Evolutionary conservation across 2,797 vertebrate species (phyloP), one percentile per base, ranked within the genome.

Genomic region (Momotus momota): DNA sequence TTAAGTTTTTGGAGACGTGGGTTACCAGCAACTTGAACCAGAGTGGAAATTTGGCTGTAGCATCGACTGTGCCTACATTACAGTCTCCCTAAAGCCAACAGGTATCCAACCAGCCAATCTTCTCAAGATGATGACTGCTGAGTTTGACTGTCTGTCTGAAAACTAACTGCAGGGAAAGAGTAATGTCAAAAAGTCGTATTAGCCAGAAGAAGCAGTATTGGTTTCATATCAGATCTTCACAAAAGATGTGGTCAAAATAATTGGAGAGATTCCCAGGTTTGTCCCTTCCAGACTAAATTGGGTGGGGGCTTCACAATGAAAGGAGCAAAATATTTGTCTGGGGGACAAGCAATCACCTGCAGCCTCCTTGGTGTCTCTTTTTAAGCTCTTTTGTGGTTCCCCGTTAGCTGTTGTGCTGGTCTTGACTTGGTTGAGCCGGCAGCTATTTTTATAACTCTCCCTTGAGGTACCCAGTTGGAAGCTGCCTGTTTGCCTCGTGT

Each of bases 391-490:
- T 17, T 86, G 45, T 65, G 60, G 10, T 8, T 80, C n/a, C 33
- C 26, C 45, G 43, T 49, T 84, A 80, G 66, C 45, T 91, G 3
- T 41, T 79, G 58, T 88, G 69, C 40, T 43, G 25, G 66, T 79
- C 49, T 89, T 79, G 31, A 80, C 69, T 64, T 27, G 41, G 38
- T 91, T 18, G 45, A 94, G 77, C 60, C 70, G 73, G 90, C 60
- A 91, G 91, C 92, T 97, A 82, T 96, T 93, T 97, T 95, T 91
- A 33, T 52, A 75, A 31, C 12, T 18, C 19, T 94, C 87, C 93
- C 93, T 93, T 1, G 52, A 81, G 94, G 78, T 80, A 73, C 45
- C 52, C 85, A 8, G 60, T 84, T 0, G 14, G 90, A 95, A 95
- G 86, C 91, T 93, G 90, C 67, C 83, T 88, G 60, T 92, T 95